Evolutionary conservation across 2,797 vertebrate species (phyloP).

Genomic region (Protosalanx chinensis): DNA sequence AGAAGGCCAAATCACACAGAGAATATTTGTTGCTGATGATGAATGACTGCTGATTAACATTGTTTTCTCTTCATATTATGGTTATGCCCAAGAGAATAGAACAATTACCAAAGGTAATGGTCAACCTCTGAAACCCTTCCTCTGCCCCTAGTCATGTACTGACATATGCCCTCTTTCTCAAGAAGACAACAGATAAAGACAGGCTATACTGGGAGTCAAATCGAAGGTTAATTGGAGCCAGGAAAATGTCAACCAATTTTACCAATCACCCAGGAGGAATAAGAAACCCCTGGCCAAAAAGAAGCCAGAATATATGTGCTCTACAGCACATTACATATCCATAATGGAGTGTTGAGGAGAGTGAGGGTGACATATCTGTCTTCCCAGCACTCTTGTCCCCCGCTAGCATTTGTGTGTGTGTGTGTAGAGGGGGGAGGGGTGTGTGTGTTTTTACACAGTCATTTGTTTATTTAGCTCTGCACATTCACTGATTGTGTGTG

Average conservation of each 20-base stretch:
- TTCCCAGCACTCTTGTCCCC: slow-evolving; percentile 55
- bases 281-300: slow-evolving; percentile 62
- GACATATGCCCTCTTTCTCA: slow-evolving; percentile 41
- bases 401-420: slow-evolving; percentile 50
- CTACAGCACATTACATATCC: slow-evolving; percentile 58
- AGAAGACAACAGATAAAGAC: slow-evolving; percentile 71
- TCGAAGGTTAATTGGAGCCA: slow-evolving; percentile 77
- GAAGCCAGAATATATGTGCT: slow-evolving; percentile 54
- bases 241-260: slow-evolving; percentile 75
- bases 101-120: slow-evolving; percentile 55
- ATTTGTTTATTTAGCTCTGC: too few species aligned
- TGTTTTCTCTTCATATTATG: slow-evolving; percentile 44
- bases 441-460: not conserved
- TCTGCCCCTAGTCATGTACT: slow-evolving; percentile 41
- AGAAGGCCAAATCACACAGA: not conserved
- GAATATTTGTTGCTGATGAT: slow-evolving; percentile 26
- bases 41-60: slow-evolving; percentile 51
- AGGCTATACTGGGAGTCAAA: slow-evolving; percentile 73
- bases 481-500: slow-evolving; percentile 6
- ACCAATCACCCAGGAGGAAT: slow-evolving; percentile 70
- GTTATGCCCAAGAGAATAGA: slow-evolving; percentile 57
- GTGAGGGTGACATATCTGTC: slow-evolving; percentile 67
- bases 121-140: slow-evolving; percentile 56
- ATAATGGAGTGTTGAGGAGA: slow-evolving; percentile 72
- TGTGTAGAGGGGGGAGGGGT: not conserved